phyloP scores from a whole-genome alignment of 2,888 invertebrate species.

The Hirtodrosophila cameraria region DNA sequence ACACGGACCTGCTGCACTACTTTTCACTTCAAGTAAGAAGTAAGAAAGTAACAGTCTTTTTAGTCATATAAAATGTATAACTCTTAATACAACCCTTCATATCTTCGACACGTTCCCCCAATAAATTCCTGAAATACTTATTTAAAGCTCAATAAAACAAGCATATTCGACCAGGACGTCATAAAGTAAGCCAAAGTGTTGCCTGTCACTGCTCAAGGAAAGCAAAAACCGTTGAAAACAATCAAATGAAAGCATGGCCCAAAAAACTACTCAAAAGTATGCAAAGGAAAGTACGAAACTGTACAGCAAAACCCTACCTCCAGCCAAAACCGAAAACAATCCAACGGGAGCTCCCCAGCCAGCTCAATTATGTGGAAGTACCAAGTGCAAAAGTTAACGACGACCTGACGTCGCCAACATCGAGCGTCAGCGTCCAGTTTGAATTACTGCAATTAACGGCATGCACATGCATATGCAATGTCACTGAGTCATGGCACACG shows the following conservation, averaged over 20 bases:
- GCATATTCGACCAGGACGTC: slow-evolving; percentile 55
- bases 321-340: slow-evolving; percentile 2
- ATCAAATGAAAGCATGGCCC: slow-evolving; percentile 64
- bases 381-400: slow-evolving; percentile 17
- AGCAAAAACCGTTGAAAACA: slow-evolving; percentile 47
- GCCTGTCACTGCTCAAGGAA: slow-evolving; percentile 48
- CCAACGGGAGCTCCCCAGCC: slow-evolving; percentile 4
- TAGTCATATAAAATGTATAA: background rate
- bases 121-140: slow-evolving; percentile 10
- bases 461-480: slow-evolving; percentile 76
- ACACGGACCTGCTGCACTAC: background rate
- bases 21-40: background rate
- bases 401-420: slow-evolving; percentile 15
- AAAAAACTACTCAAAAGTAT: slow-evolving; percentile 57
- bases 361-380: slow-evolving; percentile 21
- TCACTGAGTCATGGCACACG: slow-evolving; percentile 69
- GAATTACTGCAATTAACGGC: slow-evolving; percentile 74
- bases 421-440: slow-evolving; percentile 60
- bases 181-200: slow-evolving; percentile 69
- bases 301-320: slow-evolving; percentile 45
- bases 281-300: slow-evolving; percentile 53
- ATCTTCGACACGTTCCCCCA: background rate
- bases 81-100: background rate
- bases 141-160: slow-evolving; percentile 59
- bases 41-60: slow-evolving; percentile 4